Conservation (phyloP, 2,888 invertebrate species). For the Apocheima hispidaria region DNA sequence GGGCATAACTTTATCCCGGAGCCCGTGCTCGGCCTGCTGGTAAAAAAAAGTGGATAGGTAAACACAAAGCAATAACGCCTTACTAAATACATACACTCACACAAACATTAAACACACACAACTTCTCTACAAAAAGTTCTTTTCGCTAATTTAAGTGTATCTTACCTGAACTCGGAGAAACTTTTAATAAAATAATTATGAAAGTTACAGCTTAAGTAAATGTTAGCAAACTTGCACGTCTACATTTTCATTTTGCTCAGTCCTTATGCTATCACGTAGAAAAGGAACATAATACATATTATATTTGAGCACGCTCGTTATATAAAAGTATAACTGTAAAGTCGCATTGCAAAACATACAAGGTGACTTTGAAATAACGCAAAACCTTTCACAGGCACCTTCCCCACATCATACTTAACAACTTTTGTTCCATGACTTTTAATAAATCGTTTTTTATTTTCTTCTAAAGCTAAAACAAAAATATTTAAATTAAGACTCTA, state of each 20-base stretch:
- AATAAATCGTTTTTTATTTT: too few relatives aligned
- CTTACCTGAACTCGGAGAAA: constrained; percentile 31
- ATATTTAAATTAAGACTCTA: too few relatives aligned
- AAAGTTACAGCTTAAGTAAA: constrained; percentile 42
- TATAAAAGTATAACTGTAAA: constrained; percentile 12
- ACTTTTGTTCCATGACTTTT: too few relatives aligned
- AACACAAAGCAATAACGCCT: neutral
- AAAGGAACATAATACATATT: constrained; percentile 7
- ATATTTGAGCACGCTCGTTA: constrained; percentile 6
- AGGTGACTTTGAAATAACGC: too few relatives aligned
- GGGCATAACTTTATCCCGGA: too few relatives aligned
- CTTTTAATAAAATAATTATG: constrained; percentile 42
- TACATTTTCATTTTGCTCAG: constrained; percentile 28
- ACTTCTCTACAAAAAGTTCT: constrained; percentile 26
- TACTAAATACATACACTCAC: constrained; percentile 14
- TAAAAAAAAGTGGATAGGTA: neutral
- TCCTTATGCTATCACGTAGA: neutral
- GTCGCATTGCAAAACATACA: constrained; percentile 10
- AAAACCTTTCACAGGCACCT: too few relatives aligned
- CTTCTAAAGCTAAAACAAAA: too few relatives aligned
- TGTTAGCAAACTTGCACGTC: constrained; percentile 35
- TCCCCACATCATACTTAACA: too few relatives aligned
- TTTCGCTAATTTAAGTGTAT: constrained; percentile 34
- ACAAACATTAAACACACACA: constrained; percentile 23
- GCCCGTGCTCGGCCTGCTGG: too few relatives aligned